Conservation (phyloP, 2,888 invertebrate species). For the Athetis lepigone region DNA sequence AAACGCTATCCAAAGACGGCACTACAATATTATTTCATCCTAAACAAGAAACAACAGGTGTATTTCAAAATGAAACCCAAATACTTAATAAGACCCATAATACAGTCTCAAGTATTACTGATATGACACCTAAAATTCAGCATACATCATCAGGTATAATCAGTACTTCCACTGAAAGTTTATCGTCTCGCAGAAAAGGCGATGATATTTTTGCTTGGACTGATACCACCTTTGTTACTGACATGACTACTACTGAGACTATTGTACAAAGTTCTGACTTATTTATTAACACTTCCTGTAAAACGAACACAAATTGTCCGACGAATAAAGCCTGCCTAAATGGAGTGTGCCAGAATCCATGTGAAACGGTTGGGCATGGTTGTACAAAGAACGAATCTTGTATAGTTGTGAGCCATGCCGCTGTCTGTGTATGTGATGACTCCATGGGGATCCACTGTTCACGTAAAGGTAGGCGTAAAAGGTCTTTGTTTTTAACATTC, state of each 20-base stretch:
- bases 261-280: constrained; percentile 69
- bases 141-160: constrained; percentile 68
- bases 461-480: constrained; percentile 90
- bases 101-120: constrained; percentile 25
- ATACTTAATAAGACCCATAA: constrained; percentile 11
- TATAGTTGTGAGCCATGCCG: constrained; percentile 91
- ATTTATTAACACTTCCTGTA: constrained; percentile 87
- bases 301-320: constrained; percentile 91
- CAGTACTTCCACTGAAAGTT: constrained; percentile 82
- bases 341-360: constrained; percentile 92
- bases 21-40: constrained; percentile 8
- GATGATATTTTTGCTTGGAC: constrained; percentile 87
- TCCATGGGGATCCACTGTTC: constrained; percentile 91
- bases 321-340: constrained; percentile 91
- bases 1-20: constrained; percentile 17
- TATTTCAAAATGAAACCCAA: constrained; percentile 18
- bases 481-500: constrained; percentile 63
- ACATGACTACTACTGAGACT: constrained; percentile 83
- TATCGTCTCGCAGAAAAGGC: constrained; percentile 84
- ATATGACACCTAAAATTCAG: constrained; percentile 43
- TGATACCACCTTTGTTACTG: constrained; percentile 75
- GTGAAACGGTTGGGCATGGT: constrained; percentile 84
- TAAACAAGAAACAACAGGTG: constrained; percentile 11
- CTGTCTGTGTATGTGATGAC: constrained; percentile 92
- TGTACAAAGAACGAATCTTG: constrained; percentile 92